A percentile compares a stretch with the other conserved stretches of the same genome.
phyloP scores from a whole-genome alignment of 30 jellyfish, hydroid and myxozoan genomes.

The Hydra vulgaris region DNA sequence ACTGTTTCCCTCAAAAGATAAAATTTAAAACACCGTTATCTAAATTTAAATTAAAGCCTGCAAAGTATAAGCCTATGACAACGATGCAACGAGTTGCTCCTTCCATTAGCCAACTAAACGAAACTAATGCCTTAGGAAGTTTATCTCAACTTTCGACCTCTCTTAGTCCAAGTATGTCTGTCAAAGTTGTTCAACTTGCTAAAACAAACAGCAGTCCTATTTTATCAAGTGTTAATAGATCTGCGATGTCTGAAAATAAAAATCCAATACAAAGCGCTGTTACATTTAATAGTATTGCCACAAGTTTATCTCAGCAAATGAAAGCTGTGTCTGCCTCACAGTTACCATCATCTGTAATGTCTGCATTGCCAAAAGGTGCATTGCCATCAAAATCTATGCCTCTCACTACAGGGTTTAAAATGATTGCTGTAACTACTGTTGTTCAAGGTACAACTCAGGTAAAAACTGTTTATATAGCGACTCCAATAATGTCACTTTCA shows the following conservation, averaged over 20 bases:
- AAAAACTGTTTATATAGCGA: constrained; percentile 93
- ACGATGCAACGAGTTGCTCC: constrained; percentile 39
- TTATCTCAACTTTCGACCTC: not conserved
- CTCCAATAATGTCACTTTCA: constrained; percentile 94
- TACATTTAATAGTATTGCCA: constrained; percentile 49
- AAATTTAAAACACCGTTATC: constrained; percentile 80
- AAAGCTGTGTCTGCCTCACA: constrained; percentile 62
- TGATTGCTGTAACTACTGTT: constrained; percentile 98
- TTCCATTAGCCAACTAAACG: not conserved
- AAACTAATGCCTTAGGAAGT: constrained; percentile 7
- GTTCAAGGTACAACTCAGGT: constrained; percentile 98
- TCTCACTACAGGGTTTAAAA: constrained; percentile 93
- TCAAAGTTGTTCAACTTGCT: constrained; percentile 80
- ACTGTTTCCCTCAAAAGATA: constrained; percentile 45
- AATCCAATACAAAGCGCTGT: constrained; percentile 61
- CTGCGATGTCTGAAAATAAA: constrained; percentile 44
- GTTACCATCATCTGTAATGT: constrained; percentile 44
- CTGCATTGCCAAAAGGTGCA: constrained; percentile 46
- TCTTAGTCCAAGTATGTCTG: constrained; percentile 31
- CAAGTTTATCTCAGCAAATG: constrained; percentile 60
- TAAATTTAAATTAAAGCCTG: constrained; percentile 51
- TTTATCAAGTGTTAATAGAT: constrained; percentile 4
- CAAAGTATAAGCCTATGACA: constrained; percentile 49
- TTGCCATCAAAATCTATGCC: constrained; percentile 91
- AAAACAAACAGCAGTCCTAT: constrained; percentile 30